phyloP scores from a whole-genome alignment of 2,888 invertebrate genomes.

The Drosophila diplacantha region DNA sequence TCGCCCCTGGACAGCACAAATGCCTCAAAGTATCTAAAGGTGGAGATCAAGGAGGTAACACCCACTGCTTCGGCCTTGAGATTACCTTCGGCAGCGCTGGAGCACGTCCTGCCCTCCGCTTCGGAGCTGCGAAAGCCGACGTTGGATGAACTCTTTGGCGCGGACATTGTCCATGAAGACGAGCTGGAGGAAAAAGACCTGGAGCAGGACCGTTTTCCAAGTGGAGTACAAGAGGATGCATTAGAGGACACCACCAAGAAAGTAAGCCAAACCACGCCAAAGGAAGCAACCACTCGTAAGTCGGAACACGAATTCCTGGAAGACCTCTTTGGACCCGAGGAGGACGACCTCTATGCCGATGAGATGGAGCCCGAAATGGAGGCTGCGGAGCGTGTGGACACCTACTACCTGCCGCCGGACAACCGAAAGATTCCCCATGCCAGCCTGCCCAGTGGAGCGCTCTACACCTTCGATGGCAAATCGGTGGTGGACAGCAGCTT shows the following conservation, averaged over 20 bases:
- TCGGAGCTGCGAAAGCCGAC: constrained; percentile 77
- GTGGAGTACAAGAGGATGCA: constrained; percentile 9
- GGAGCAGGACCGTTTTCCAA: constrained; percentile 1
- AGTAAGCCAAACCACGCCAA: background rate
- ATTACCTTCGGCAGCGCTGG: constrained; percentile 50
- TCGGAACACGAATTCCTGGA: constrained; percentile 25
- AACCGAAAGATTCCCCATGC: constrained; percentile 77
- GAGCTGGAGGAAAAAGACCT: constrained; percentile 12
- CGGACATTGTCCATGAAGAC: constrained; percentile 26
- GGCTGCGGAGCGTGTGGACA: constrained; percentile 84
- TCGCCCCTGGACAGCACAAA: constrained; percentile 85
- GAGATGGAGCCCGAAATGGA: constrained; percentile 72
- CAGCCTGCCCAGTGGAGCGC: constrained; percentile 79
- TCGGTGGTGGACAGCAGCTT: constrained; percentile 83
- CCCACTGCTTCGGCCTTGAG: constrained; percentile 45
- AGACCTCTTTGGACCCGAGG: constrained; percentile 48
- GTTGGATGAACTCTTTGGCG: constrained; percentile 56
- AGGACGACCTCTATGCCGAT: constrained; percentile 75
- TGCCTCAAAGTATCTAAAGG: constrained; percentile 58
- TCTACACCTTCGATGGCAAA: constrained; percentile 88
- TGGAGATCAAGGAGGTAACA: constrained; percentile 9
- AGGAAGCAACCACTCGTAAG: constrained; percentile 3
- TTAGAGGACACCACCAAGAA: constrained; percentile 5
- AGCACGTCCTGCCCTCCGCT: constrained; percentile 57
- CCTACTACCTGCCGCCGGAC: constrained; percentile 86